Conservation (phyloP, 2,888 invertebrate species). For the Mechanitis messenoides region DNA sequence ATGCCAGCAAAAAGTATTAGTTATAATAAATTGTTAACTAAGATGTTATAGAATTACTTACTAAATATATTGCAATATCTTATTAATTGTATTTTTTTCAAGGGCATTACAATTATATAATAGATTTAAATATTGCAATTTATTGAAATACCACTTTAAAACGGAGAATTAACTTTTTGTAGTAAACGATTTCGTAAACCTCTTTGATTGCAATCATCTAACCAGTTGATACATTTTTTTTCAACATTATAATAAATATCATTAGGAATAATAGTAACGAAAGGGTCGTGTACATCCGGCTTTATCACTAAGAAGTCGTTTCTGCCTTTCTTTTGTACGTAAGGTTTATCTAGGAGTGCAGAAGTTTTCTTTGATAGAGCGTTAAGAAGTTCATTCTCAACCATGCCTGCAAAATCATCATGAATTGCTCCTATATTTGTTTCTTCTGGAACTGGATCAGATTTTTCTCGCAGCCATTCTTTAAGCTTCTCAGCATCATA, state of each 20-base stretch:
- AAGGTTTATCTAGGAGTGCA: slow-evolving; percentile 42
- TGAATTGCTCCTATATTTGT: not conserved
- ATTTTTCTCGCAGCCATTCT: slow-evolving; percentile 20
- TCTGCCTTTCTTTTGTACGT: slow-evolving; percentile 43
- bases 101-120: no score
- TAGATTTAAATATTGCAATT: no score
- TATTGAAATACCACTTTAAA: slow-evolving; percentile 14
- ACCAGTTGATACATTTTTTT: slow-evolving; percentile 63
- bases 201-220: slow-evolving; percentile 54
- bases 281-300: slow-evolving; percentile 38
- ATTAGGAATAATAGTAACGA: slow-evolving; percentile 57
- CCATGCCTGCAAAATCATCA: slow-evolving; percentile 25
- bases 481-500: slow-evolving; percentile 10
- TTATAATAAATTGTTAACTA: no score
- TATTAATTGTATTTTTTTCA: no score
- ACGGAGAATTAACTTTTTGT: slow-evolving; percentile 39
- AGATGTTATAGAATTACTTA: no score
- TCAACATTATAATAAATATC: slow-evolving; percentile 53
- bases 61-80: no score
- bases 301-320: slow-evolving; percentile 56
- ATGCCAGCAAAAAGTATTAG: no score
- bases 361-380: slow-evolving; percentile 37
- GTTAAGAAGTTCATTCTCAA: slow-evolving; percentile 44
- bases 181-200: slow-evolving; percentile 49
- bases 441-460: not conserved